Conservation (phyloP, 1,140 invertebrate species). For the Scaptomyza graminum region DNA sequence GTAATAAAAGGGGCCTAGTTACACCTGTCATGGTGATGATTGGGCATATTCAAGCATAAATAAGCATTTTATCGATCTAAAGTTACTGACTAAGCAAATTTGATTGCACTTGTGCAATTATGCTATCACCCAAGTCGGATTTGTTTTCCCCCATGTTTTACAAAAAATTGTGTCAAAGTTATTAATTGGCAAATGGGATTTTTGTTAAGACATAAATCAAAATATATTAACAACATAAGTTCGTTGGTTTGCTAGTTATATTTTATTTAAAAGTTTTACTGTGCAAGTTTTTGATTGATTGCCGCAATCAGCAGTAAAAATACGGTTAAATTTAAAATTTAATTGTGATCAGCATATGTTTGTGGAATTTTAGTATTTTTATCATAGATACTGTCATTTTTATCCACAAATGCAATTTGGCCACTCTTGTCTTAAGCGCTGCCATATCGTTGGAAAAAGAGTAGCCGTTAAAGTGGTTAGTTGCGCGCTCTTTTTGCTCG, state of each 20-base stretch:
- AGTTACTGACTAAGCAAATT: slow-evolving; percentile 28
- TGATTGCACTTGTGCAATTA: slow-evolving; percentile 5
- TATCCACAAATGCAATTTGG: slow-evolving; percentile 7
- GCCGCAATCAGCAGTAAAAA: neutral
- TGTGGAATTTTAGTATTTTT: slow-evolving; percentile 22
- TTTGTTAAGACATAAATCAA: neutral
- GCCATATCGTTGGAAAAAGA: slow-evolving; percentile 35
- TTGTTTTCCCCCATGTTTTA: neutral
- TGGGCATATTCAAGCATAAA: slow-evolving; percentile 24
- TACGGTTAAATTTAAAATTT: neutral
- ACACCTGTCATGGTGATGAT: slow-evolving; percentile 26
- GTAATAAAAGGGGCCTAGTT: neutral
- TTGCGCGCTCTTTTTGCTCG: slow-evolving; percentile 5
- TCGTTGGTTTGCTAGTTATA: no score
- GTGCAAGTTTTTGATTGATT: neutral
- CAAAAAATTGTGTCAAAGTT: neutral
- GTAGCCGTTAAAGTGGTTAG: neutral
- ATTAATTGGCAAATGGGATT: neutral
- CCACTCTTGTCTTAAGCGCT: slow-evolving; percentile 2
- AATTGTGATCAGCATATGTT: neutral
- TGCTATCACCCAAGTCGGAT: slow-evolving; percentile 9
- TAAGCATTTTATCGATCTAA: slow-evolving; percentile 1
- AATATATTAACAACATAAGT: no score
- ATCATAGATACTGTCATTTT: neutral
- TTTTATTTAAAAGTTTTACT: neutral